phyloP scores from a whole-genome alignment of 1,140 invertebrate genomes.

The Brachionus sp. region DNA sequence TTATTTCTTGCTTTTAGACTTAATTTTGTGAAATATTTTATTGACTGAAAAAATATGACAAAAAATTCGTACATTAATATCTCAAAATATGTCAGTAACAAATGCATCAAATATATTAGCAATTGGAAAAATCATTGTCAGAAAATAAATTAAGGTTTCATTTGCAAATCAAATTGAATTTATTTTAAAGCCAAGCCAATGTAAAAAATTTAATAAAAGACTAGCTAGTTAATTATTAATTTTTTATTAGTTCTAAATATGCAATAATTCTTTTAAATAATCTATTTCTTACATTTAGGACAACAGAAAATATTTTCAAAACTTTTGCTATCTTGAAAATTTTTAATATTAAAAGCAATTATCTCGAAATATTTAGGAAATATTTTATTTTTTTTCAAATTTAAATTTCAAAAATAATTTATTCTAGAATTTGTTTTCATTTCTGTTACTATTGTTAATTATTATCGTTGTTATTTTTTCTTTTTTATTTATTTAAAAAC shows the following conservation, averaged over 20 bases:
- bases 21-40: too few species aligned
- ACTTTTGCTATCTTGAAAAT: neutral
- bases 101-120: neutral
- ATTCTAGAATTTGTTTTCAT: neutral
- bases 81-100: neutral
- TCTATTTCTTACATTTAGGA: neutral
- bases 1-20: too few species aligned
- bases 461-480: neutral
- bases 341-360: neutral
- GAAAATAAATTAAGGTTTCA: neutral
- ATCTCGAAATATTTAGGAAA: neutral
- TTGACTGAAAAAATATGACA: neutral
- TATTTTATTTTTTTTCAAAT: neutral
- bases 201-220: neutral
- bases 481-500: neutral
- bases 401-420: neutral
- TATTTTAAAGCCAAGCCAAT: neutral
- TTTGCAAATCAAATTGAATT: neutral
- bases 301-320: neutral
- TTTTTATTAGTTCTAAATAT: too few species aligned
- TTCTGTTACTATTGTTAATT: neutral
- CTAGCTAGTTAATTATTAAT: neutral
- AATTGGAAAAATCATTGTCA: neutral
- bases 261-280: too few species aligned
- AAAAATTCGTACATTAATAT: neutral